Evolutionary conservation across 2,113 vertebrate genomes (phyloP), one percentile per base, ranked within the genome.

Genomic region (Mastomys natalensis): DNA sequence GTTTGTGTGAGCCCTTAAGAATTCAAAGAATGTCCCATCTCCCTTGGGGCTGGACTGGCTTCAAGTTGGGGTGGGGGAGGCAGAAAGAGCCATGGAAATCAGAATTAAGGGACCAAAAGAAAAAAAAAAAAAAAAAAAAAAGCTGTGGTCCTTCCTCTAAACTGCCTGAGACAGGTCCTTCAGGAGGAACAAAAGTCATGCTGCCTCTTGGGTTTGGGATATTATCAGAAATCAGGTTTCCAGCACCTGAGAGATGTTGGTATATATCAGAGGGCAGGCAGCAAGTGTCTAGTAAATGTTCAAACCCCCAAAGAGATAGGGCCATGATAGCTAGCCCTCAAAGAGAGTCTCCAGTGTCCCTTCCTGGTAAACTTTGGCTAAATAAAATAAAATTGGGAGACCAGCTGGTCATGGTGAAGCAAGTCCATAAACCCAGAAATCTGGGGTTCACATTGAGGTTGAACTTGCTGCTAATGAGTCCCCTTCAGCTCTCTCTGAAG

Each of bases 11-110:
- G 97, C 93, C 94, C 87, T 93, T 94, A 98, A 98, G 98, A 98
- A 98, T 98, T 62, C 16, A 5, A 98, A 94, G 98, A 98, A 98
- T 98, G 97, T 98, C 94, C 98, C 96, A 97, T 98, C 97, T 98
- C 96, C 97, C 97, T 93, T 62, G 91, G 92, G 97, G 90, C 48
- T 66, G 64, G 89, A 64, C 76, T 91, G 55, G 53, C 55, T 60
- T 26, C 24, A 17, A 10, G n/a, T 22, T 73, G 72, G 70, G 68
- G 70, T n/a, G 92, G 95, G 72, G 58, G 40, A 93, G 94, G 53
- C 0, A 60, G 86, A 66, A 66, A 62, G 24, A 87, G 81, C 87
- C 72, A 73, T 15, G 90, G 82, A 89, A 89, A 37, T 31, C 22
- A 40, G 40, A 88, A 58, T 45, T 43, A 12, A 60, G 40, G 48